phyloP scores from a whole-genome alignment of 2,113 vertebrate genomes.

The Melierax canorus region DNA sequence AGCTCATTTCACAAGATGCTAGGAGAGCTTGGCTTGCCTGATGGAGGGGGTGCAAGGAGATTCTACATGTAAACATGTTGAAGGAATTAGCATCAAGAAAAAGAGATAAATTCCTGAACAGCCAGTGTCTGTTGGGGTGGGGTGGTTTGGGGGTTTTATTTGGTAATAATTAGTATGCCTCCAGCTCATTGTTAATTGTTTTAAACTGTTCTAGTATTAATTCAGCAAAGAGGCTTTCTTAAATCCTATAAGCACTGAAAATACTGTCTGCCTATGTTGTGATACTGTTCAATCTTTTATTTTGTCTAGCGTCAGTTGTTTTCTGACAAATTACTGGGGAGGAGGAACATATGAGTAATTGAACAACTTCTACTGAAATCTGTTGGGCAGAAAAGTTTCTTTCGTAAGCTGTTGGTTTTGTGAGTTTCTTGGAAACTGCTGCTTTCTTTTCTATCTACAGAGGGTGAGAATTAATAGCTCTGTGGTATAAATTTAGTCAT shows the following conservation, averaged over 20 bases:
- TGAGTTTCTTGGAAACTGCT: background rate
- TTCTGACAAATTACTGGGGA: background rate
- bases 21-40: background rate
- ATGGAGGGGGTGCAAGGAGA: background rate
- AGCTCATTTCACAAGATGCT: background rate
- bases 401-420: background rate
- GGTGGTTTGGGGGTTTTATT: background rate
- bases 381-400: background rate
- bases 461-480: background rate
- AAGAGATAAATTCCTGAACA: background rate
- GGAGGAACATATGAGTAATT: background rate
- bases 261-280: background rate
- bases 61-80: background rate
- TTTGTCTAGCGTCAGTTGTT: background rate
- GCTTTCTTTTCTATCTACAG: background rate
- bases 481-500: background rate
- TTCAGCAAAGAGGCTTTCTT: slow-evolving; percentile 11
- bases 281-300: background rate
- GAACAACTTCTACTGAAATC: background rate
- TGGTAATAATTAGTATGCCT: background rate
- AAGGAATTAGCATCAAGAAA: background rate
- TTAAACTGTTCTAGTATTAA: slow-evolving; percentile 18
- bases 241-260: background rate
- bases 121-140: background rate
- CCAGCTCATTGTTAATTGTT: background rate